phyloP scores from a whole-genome alignment of 2,888 invertebrate species.

The Drosophila hamatofila region DNA sequence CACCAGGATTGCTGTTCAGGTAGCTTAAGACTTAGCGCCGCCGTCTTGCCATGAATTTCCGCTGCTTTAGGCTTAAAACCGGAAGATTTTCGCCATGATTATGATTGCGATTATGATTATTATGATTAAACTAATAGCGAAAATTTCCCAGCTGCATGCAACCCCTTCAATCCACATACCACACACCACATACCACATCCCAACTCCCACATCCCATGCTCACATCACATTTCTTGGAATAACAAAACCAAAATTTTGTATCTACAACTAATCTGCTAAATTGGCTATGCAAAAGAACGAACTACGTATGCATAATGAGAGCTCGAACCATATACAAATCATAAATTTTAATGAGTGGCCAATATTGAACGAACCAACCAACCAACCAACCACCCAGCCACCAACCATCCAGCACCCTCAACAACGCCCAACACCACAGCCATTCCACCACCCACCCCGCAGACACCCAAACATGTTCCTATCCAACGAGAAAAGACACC shows the following conservation, averaged over 20 bases:
- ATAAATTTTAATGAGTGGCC: conserved; percentile 79
- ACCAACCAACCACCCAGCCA: not conserved
- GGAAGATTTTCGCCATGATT: conserved; percentile 75
- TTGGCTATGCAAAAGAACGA: conserved; percentile 61
- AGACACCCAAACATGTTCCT: conserved; percentile 3
- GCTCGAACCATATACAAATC: conserved; percentile 76
- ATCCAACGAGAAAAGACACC: conserved; percentile 42
- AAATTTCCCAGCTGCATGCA: conserved; percentile 67
- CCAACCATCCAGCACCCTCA: conserved; percentile 2
- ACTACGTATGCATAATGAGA: conserved; percentile 75
- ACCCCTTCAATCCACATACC: conserved; percentile 33
- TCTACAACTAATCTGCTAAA: conserved; percentile 77
- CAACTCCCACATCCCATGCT: conserved; percentile 10
- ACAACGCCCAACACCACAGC: conserved; percentile 4
- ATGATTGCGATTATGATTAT: conserved; percentile 74
- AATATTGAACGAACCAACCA: conserved; percentile 40
- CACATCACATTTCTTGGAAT: conserved; percentile 50
- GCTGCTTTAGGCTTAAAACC: conserved; percentile 68
- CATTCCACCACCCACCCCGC: conserved; percentile 2
- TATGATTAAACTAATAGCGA: conserved; percentile 69
- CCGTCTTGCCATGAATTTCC: conserved; percentile 66
- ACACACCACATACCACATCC: not conserved
- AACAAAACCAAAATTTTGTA: conserved; percentile 58
- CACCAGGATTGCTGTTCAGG: conserved; percentile 35
- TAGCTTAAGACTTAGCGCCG: conserved; percentile 68